Base-by-base conservation (phyloP, 2,113 vertebrate genomes). In the Ursus arctos region DNA sequence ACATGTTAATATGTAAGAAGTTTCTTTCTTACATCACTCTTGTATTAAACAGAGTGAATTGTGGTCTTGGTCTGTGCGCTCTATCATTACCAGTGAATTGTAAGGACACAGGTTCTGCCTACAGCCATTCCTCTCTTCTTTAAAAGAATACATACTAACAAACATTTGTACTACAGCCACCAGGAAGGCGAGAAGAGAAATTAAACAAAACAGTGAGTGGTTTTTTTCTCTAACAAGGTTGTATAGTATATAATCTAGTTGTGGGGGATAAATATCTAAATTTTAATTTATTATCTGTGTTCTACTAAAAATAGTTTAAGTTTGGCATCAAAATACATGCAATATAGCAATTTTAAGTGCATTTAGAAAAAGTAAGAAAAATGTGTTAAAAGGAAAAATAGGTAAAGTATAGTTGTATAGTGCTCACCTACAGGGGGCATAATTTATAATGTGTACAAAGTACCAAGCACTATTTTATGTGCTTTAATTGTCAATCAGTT, bases 361-460 rank as follows among this genome's bases (percentile, higher is more conserved):
- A 53, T 67, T 53, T 81, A 36, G 49, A 49, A 65, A 91, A 87
- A 81, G 16, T 76, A 74, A 84, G 72, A 69, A 71, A 88, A 84
- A 51, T 72, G 16, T 57, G 26, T 9, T 65, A 72, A 57, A 65
- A 14, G 19, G 28, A 51, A 84, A 77, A 96, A 67, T 33, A 47
- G 14, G 11, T 19, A 84, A 63, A 12, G 0, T 69, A 40, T 28
- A 14, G n/a, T 16, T 77, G 18, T 63, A 63, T 12, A 85, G 6
- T 28, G 22, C 6, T 40, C 43, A 63, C 31, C 24, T 40, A 3
- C 0, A 71, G 59, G 19, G 5, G n/a, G 0, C 8, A 6, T 24
- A 59, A 28, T 63, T 69, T 61, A 80, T 59, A 76, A 59, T 0
- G 10, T 67, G 22, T 28, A 19, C 13, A 43, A 57, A 74, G 33